phyloP scores from a whole-genome alignment of 2,797 vertebrate species.

The Hipposideros larvatus region DNA sequence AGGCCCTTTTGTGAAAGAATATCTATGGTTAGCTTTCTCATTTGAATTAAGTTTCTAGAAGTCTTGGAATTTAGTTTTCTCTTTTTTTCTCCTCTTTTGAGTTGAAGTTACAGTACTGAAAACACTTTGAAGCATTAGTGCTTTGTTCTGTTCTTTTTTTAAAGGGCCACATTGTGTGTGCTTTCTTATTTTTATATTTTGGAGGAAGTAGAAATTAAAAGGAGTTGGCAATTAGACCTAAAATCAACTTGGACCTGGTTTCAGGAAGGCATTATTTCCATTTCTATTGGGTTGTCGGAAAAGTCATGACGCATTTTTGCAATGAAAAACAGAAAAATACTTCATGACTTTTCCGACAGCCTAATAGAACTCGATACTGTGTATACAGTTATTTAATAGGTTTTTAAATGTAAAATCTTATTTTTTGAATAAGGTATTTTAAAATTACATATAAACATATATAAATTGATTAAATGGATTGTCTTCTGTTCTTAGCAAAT shows the following conservation, averaged over 20 bases:
- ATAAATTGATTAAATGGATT: neutral
- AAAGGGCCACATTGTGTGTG: neutral
- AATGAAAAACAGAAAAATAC: no score
- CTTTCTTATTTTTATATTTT: slow-evolving; percentile 16
- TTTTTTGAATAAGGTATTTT: neutral
- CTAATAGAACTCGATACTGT: neutral
- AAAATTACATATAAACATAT: neutral
- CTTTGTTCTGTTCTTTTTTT: slow-evolving; percentile 27
- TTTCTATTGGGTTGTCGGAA: neutral
- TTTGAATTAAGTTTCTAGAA: slow-evolving; percentile 25
- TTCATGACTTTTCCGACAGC: no score
- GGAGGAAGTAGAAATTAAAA: slow-evolving; percentile 31
- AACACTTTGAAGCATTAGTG: neutral
- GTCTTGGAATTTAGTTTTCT: neutral
- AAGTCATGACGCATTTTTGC: no score
- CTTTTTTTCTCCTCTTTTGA: neutral
- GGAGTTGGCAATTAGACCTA: neutral
- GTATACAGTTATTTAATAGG: neutral
- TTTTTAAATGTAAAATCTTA: neutral
- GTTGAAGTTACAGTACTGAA: neutral
- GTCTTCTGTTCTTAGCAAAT: neutral
- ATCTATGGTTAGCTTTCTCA: slow-evolving; percentile 28
- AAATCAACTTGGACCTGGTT: neutral
- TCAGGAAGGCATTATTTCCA: neutral
- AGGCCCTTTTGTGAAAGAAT: slow-evolving; percentile 39